Evolutionary conservation across 2,888 invertebrate genomes (phyloP).

Genomic region (Cylloceria caligata): DNA sequence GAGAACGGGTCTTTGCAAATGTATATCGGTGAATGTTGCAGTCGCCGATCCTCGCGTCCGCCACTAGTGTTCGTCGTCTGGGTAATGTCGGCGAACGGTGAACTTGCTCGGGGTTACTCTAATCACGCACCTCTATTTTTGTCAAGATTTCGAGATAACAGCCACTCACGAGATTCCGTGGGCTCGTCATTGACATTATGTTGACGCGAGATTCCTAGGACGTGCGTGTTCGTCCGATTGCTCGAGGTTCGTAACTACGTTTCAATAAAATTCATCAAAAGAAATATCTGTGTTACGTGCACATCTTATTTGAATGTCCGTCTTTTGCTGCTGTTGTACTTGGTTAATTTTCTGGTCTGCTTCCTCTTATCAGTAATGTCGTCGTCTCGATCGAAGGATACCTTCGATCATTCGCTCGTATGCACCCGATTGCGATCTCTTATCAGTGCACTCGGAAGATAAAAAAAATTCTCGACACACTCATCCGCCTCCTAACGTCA

Average conservation of each 20-base stretch:
- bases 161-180: conserved; percentile 50
- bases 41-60: neutral
- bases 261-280: conserved; percentile 28
- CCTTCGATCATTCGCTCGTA: neutral
- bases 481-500: conserved; percentile 26
- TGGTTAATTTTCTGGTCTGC: conserved; percentile 1
- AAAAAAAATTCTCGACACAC: conserved; percentile 12
- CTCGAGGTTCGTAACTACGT: conserved; percentile 55
- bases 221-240: conserved; percentile 53
- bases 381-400: too few relatives aligned
- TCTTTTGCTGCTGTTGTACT: neutral
- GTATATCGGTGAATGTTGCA: neutral
- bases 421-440: neutral
- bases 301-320: conserved; percentile 17
- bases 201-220: conserved; percentile 45
- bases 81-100: conserved; percentile 17
- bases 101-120: conserved; percentile 2
- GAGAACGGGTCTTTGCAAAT: too few relatives aligned
- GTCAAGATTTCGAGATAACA: conserved; percentile 63
- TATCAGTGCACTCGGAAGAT: conserved; percentile 4
- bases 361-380: neutral
- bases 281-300: conserved; percentile 9
- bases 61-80: neutral
- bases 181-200: conserved; percentile 34
- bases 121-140: conserved; percentile 47